Evolutionary conservation across 1,140 invertebrate species (phyloP), one percentile per base, ranked within the genome.

Genomic region (Euschistus heros): DNA sequence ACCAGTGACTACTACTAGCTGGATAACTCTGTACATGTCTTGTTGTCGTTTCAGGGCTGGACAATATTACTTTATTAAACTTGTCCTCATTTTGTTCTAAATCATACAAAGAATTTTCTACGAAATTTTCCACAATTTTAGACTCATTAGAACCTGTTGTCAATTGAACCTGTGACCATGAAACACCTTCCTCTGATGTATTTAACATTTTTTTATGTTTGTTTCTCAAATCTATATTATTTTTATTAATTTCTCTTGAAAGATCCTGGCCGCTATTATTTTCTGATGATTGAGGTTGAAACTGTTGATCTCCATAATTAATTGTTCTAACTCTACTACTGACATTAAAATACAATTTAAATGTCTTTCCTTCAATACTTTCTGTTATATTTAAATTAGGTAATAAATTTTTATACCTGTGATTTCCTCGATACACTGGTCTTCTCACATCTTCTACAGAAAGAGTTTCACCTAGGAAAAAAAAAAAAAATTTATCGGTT

Each of bases 71-170:
- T 33, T 68, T 65, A 50, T 69, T 67, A 15, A 69, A 30, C 5
- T 62, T 68, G 24, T 66, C 68, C 20, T 46, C 24, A 62, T 54
- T 66, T 14, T 54, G 44, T 61, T 27, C 55, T 33, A 68, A 66
- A 62, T 65, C 61, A 30, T 52, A 46, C 17, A 68, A 59, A 61
- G 67, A 66, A 63, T 67, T 70, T 44, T 60, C 63, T 0, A 70
- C 46, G 66, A 70, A 70, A 17, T 65, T 65, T 18, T 67, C 18
- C 6, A 70, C 67, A 52, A 70, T 59, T n/a, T 66, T 20, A 10
- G 63, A 50, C 6, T 63, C 30, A 26, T 66, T 64, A 15, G n/a
- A 59, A 10, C 22, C 18, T 27, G 62, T 52, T 14, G 59, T n/a
- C 22, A 66, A 18, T 10, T 59, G 57, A 24, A 68, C 64, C 22